phyloP scores from a whole-genome alignment of 2,797 vertebrate species.

The Morus bassanus region DNA sequence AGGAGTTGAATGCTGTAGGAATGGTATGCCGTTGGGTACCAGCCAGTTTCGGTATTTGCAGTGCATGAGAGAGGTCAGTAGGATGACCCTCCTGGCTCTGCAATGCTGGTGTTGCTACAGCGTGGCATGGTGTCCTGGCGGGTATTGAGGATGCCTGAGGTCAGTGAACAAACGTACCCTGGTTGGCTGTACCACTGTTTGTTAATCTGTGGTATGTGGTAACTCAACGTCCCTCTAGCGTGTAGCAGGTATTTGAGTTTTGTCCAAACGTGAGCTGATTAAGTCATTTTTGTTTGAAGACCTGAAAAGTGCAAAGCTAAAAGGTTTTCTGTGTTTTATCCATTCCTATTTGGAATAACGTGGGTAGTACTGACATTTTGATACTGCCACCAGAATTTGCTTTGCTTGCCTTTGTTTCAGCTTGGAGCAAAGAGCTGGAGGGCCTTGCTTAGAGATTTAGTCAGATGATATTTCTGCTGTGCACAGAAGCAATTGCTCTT shows the following conservation, averaged over 20 bases:
- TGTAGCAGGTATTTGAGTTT: background rate
- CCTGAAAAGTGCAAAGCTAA: background rate
- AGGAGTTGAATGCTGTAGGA: background rate
- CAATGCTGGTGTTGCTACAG: background rate
- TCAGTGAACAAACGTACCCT: background rate
- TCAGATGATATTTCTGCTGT: background rate
- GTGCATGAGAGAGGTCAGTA: background rate
- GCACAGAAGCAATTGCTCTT: background rate
- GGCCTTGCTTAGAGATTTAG: background rate
- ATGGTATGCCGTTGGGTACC: background rate
- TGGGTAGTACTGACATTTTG: background rate
- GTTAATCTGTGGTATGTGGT: background rate
- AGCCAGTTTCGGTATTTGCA: background rate
- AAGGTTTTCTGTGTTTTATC: background rate
- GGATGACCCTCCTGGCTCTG: background rate
- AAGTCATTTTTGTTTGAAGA: background rate
- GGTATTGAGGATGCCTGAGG: background rate
- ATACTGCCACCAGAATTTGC: background rate
- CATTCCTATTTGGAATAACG: fast-evolving
- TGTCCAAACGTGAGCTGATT: background rate
- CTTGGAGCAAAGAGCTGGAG: background rate
- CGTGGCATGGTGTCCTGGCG: background rate
- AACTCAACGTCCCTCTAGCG: background rate
- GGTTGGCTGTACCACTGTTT: background rate
- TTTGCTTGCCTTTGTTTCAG: background rate